Conservation (phyloP, 2,113 vertebrate species). For the Motacilla tschutschensis region DNA sequence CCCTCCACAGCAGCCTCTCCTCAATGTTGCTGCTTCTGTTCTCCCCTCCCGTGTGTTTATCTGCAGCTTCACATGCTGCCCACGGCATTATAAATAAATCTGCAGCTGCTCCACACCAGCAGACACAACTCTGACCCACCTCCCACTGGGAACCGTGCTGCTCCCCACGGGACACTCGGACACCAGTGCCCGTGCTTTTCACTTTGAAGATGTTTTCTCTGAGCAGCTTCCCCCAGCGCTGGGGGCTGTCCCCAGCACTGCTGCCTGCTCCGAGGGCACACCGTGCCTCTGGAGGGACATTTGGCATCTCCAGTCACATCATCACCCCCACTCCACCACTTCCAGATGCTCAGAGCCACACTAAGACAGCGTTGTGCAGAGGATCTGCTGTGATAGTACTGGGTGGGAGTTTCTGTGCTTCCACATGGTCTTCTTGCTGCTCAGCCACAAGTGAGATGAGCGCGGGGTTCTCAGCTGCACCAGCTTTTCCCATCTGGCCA, state of each 20-base stretch:
- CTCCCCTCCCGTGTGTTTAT: slow-evolving; percentile 30
- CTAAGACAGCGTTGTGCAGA: rapidly evolving
- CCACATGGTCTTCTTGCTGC: neutral
- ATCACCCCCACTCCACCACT: neutral
- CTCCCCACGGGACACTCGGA: neutral
- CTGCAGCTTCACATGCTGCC: slow-evolving; percentile 19
- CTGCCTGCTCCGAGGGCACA: rapidly evolving
- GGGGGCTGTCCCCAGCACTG: rapidly evolving
- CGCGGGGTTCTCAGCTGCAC: neutral
- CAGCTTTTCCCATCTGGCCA: neutral
- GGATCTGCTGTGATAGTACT: neutral
- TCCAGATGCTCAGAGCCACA: neutral
- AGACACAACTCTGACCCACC: neutral
- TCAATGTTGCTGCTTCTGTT: neutral
- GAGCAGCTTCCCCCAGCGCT: neutral
- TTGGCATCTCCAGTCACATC: neutral
- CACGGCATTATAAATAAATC: slow-evolving; percentile 16
- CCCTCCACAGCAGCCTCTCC: neutral
- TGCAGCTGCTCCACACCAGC: slow-evolving; percentile 49
- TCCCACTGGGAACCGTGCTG: neutral
- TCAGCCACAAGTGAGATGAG: neutral
- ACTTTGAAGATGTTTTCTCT: neutral
- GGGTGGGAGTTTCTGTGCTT: neutral
- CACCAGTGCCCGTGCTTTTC: neutral
- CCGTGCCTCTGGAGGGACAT: neutral